Base-by-base conservation (phyloP, 2,888 invertebrate species). In the Drosophila imparisetae region DNA sequence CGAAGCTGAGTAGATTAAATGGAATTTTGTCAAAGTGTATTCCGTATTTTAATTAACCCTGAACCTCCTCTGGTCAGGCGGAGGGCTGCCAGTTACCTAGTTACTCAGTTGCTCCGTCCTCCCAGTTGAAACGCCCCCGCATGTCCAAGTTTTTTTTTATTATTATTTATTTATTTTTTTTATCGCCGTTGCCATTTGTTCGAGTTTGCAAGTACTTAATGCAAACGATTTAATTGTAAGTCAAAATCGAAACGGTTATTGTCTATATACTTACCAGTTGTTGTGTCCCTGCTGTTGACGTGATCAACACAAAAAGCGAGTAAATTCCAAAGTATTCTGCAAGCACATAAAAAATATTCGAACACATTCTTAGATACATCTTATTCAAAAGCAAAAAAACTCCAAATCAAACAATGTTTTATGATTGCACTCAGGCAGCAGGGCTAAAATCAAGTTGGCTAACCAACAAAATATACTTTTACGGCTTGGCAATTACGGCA, bases 11-110 rank as follows among this genome's bases (percentile, higher is more conserved):
- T 87, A 85, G 88, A 87, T 85, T 85, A 87, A 85, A 87, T 83
- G 86, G 83, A 83, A 87, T 87, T 87, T 87, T 79, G 83, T 83
- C 75, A 83, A 85, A 85, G 78, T 82, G 82, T 81, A 72, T 77
- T 70, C 60, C 48, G 75, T 81, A 80, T 81, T 85, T 87, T 83
- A 87, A 85, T 85, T 86, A 85, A 83, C 79, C 72, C 67, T 34
- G 15, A 36, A 11, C 45, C 4, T 8, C 8, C 24, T 5, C 21
- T 21, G 21, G 21, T 18, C n/a, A 38, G 13, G 27, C 38, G 27
- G 11, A 4, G 36, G 5, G 24, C 21, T 15, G 21, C 29, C 34
- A 21, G 29, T n/a, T 42, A 13, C n/a, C 21, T 30, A 15, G 38
- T 36, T 50, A 10, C 15, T 6, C 57, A 24, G 40, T 38, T 57